Evolutionary conservation across 2,888 invertebrate genomes (phyloP), one percentile per base, ranked within the genome.

Genomic region (Eretmocerus hayati): DNA sequence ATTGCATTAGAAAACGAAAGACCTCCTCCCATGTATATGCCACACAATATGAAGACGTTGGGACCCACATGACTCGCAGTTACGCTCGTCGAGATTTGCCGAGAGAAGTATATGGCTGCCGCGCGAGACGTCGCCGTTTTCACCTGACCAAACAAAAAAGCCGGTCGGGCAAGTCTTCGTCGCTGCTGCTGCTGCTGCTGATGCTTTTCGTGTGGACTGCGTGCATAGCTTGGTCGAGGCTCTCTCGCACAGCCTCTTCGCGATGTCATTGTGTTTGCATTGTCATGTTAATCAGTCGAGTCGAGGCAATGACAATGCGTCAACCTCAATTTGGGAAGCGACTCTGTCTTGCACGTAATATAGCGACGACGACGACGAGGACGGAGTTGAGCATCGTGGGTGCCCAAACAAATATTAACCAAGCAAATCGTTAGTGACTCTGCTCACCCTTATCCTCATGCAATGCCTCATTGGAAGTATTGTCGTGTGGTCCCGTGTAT

Each of bases 201-300:
- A n/a, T n/a, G n/a, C n/a, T n/a, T n/a, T n/a, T n/a, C n/a, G n/a
- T n/a, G n/a, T 37, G 5, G 16, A 19, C 20, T 32, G n/a, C n/a
- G n/a, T n/a, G n/a, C n/a, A n/a, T n/a, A n/a, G n/a, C n/a, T n/a
- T n/a, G n/a, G n/a, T n/a, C 15, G 36, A 15, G 31, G 23, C 37
- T 9, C 35, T 31, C 43, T 35, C 22, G 60, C 63, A 66, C 66
- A 66, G 66, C 67, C 65, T 70, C 61, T 69, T 69, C 68, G 66
- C 65, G 66, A 70, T 69, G 67, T 69, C 66, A 71, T 67, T 68
- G 66, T 70, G 62, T 69, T 69, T 68, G 66, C 65, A 66, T 71
- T 69, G 67, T 69, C 66, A 71, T 69, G 69, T 65, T 69, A 70
- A 71, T 71, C 62, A 60, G 47, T 44, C 60, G 58, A 62, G 21